phyloP scores from a whole-genome alignment of 2,797 vertebrate genomes.

The Lithobates sylvaticus region DNA sequence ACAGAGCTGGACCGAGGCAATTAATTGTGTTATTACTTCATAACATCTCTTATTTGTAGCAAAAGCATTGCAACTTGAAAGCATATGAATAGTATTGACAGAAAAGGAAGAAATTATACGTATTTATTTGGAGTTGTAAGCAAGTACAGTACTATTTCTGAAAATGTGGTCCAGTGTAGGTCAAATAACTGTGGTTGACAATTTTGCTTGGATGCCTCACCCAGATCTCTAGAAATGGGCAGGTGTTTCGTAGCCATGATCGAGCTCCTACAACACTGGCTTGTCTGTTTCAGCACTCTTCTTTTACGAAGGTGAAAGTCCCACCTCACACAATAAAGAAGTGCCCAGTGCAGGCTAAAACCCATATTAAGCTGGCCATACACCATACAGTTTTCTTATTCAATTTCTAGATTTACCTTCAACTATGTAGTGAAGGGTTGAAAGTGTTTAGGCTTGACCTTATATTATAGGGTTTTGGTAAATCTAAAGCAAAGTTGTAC shows the following conservation, averaged over 20 bases:
- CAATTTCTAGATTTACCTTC: too few relatives aligned
- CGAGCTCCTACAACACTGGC: neutral
- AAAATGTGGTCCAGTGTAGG: neutral
- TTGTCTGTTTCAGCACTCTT: neutral
- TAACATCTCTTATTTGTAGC: slow-evolving; percentile 59
- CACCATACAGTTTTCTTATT: too few relatives aligned
- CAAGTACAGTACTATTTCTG: slow-evolving; percentile 18
- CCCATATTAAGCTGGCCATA: too few relatives aligned
- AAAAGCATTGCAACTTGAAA: neutral
- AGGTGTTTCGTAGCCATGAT: neutral
- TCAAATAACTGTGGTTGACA: too few relatives aligned
- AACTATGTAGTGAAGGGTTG: too few relatives aligned
- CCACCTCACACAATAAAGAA: neutral
- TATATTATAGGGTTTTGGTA: too few relatives aligned
- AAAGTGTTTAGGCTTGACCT: too few relatives aligned
- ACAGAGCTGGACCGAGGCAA: slow-evolving; percentile 65
- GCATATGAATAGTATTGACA: neutral
- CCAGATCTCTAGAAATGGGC: neutral
- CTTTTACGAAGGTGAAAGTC: too few relatives aligned
- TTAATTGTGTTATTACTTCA: slow-evolving; percentile 50
- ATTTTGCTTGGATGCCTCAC: too few relatives aligned
- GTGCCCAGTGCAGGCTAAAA: too few relatives aligned
- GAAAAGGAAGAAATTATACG: neutral
- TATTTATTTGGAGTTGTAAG: neutral
- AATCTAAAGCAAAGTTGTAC: too few relatives aligned